These are phyloP conservation scores for Hemithea aestivaria DNA, from an alignment of 2,888 invertebrate species.

Conservation along the genomic window DNA sequence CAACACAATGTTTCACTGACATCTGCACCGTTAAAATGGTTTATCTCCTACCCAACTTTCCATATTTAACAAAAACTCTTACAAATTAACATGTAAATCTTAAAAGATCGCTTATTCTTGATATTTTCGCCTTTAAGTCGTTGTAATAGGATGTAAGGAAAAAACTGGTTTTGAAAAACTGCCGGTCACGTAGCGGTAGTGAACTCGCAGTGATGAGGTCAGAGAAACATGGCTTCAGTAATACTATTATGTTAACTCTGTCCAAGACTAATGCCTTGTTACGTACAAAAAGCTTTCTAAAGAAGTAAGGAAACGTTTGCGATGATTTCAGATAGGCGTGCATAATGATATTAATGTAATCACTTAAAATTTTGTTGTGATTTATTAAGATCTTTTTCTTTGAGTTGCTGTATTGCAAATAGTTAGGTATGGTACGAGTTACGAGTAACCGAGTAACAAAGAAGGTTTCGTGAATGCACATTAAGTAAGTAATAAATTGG, in stretches of 20 bases:
- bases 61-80: conserved; percentile 22
- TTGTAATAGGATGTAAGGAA: conserved; percentile 10
- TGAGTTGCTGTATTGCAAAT: too few species aligned
- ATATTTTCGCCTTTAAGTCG: conserved; percentile 11
- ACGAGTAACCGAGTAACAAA: too few species aligned
- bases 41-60: too few species aligned
- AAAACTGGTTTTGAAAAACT: conserved; percentile 35
- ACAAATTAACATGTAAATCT: conserved; percentile 25
- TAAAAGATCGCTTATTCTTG: conserved; percentile 10
- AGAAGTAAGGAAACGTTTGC: not conserved
- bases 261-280: conserved; percentile 16
- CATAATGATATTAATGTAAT: too few species aligned
- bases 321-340: too few species aligned
- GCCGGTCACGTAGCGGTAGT: conserved; percentile 67
- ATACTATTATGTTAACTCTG: conserved; percentile 30
- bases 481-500: too few species aligned
- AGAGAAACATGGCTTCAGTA: conserved; percentile 34
- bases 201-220: conserved; percentile 52
- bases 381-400: too few species aligned
- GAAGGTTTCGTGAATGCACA: too few species aligned
- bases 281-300: conserved; percentile 6
- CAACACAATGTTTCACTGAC: too few species aligned
- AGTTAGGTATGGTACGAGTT: too few species aligned
- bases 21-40: too few species aligned
- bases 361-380: too few species aligned